Evolutionary conservation across 2,797 vertebrate species (phyloP).

Genomic region (Sebastes vulpes): DNA sequence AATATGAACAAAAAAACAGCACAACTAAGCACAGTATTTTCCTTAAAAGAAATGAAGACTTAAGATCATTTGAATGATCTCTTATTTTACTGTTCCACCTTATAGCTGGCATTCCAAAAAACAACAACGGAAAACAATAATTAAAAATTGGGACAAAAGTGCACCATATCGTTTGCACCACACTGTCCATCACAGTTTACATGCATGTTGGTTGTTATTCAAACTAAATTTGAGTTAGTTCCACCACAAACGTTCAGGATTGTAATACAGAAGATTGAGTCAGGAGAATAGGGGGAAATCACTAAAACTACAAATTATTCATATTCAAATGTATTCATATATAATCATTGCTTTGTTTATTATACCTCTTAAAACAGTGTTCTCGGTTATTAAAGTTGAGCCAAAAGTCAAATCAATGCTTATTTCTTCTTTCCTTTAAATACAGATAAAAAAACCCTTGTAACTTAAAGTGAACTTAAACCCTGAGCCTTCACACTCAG

Average conservation of each 20-base stretch:
- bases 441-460: not conserved
- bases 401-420: not conserved
- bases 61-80: not conserved
- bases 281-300: not conserved
- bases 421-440: constrained; percentile 1
- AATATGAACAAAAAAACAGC: not conserved
- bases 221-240: not conserved
- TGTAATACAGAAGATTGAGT: not conserved
- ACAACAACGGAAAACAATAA: not conserved
- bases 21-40: not conserved
- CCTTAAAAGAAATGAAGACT: not conserved
- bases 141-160: not conserved
- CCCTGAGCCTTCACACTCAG: not conserved
- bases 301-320: not conserved
- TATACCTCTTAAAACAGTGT: not conserved
- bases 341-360: not conserved
- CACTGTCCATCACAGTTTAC: not conserved
- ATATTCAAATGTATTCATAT: not conserved
- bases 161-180: not conserved
- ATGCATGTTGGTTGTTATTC: not conserved
- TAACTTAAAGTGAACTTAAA: constrained; percentile 16
- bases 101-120: not conserved
- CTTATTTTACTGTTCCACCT: not conserved
- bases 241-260: not conserved
- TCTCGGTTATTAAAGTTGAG: not conserved